phyloP scores from a whole-genome alignment of 2,888 invertebrate genomes.

The Aphidoletes aphidimyza region DNA sequence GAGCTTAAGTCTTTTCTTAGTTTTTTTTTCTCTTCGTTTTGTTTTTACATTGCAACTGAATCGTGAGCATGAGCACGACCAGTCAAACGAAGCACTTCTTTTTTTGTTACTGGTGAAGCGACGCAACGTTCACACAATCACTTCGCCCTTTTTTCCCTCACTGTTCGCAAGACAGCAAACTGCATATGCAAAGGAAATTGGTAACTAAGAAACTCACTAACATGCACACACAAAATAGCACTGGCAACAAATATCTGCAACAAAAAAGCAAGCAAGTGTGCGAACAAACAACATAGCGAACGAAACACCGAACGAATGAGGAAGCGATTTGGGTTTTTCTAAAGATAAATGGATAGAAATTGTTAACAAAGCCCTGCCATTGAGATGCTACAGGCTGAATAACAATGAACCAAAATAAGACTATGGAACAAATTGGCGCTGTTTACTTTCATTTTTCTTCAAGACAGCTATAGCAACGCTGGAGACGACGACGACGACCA shows the following conservation, averaged over 20 bases:
- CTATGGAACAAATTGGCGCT: conserved; percentile 45
- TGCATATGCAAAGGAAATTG: conserved; percentile 40
- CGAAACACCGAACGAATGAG: background rate
- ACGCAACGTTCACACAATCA: no score
- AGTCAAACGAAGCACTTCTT: no score
- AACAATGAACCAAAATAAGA: conserved; percentile 48
- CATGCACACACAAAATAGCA: no score
- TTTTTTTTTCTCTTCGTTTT: no score
- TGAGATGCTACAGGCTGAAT: background rate
- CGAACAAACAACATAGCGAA: background rate
- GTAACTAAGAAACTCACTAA: conserved; percentile 8
- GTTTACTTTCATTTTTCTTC: conserved; percentile 18
- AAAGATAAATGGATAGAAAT: conserved; percentile 29
- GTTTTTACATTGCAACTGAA: no score
- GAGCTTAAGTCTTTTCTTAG: conserved; percentile 22
- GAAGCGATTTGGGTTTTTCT: conserved; percentile 13
- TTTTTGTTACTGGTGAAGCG: background rate
- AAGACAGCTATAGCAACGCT: background rate
- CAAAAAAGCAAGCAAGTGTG: background rate
- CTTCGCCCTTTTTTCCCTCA: no score
- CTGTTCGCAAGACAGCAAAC: no score
- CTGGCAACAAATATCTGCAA: no score
- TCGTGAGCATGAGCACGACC: no score
- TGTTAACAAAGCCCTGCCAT: conserved; percentile 25
- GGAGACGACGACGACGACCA: no score